Percentiles rank a stretch among this genome's conserved stretches.
Evolutionary conservation across 2,797 vertebrate genomes (phyloP).

Genomic region (Acanthiza pusilla): DNA sequence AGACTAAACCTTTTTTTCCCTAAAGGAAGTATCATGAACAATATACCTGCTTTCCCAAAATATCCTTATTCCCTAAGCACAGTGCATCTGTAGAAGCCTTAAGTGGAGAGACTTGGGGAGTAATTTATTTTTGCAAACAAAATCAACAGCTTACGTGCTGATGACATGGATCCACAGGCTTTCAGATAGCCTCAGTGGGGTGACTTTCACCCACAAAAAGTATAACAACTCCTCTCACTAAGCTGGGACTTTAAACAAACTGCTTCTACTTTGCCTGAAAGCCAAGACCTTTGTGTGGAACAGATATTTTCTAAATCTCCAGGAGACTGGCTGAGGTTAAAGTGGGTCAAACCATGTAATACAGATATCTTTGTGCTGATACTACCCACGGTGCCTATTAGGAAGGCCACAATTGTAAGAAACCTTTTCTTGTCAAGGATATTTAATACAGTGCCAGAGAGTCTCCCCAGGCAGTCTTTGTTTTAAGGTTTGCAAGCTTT

Average conservation of each 20-base stretch:
- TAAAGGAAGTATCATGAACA: background rate
- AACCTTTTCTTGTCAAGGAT: constrained; percentile 22
- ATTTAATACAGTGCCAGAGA: constrained; percentile 27
- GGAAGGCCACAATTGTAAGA: constrained; percentile 5
- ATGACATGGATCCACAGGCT: background rate
- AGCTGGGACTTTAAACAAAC: background rate
- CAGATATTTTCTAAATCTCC: constrained; percentile 17
- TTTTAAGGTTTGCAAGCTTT: constrained; percentile 14
- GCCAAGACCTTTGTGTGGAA: background rate
- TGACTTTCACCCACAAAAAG: background rate
- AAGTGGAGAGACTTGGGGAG: background rate
- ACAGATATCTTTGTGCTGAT: constrained; percentile 30
- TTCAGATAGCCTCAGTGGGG: background rate
- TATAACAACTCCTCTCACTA: background rate
- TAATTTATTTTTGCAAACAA: background rate
- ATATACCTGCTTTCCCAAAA: background rate
- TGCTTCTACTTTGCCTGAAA: background rate
- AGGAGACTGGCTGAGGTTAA: constrained; percentile 33
- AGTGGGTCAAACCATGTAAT: constrained; percentile 19
- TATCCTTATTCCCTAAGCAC: background rate
- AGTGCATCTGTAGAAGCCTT: background rate
- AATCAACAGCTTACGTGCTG: background rate
- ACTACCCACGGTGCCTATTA: constrained; percentile 7
- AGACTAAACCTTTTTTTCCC: background rate
- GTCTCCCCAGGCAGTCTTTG: constrained; percentile 35